A percentile compares a stretch with the other conserved stretches of the same genome.
These are phyloP conservation scores for Alexandromys fortis DNA, from an alignment of 2,113 vertebrate species.

Conservation along the genomic window DNA sequence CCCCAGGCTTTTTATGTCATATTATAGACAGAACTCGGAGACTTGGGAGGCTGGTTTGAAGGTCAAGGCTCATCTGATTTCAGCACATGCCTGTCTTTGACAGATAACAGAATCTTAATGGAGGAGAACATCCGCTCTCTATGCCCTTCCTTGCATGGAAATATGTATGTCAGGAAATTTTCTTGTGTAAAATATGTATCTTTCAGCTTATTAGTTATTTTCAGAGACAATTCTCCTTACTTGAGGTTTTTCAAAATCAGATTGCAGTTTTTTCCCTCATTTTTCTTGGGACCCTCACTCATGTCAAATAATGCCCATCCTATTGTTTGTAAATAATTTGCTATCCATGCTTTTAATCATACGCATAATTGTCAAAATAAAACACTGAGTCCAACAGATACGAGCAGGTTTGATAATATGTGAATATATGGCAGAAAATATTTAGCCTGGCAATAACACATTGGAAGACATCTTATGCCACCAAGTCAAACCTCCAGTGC, in stretches of 20 bases:
- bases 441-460: background rate
- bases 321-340: conserved; percentile 8
- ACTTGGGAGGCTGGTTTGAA: background rate
- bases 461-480: background rate
- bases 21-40: conserved; percentile 12
- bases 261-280: background rate
- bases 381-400: background rate
- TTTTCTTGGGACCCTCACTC: conserved; percentile 22
- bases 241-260: background rate
- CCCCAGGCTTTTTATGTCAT: background rate
- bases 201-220: background rate
- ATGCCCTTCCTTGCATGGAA: background rate
- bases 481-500: background rate
- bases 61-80: conserved; percentile 50
- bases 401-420: background rate
- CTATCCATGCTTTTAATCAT: background rate
- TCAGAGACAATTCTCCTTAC: background rate
- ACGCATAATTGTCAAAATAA: conserved; percentile 16
- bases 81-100: conserved; percentile 25
- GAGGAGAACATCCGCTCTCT: background rate
- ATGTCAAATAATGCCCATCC: background rate
- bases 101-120: conserved; percentile 43
- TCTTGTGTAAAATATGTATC: background rate
- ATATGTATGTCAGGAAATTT: background rate
- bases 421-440: background rate